Evolutionary conservation across 2,888 invertebrate species (phyloP).

Genomic region (Phragmatobia fuliginosa): DNA sequence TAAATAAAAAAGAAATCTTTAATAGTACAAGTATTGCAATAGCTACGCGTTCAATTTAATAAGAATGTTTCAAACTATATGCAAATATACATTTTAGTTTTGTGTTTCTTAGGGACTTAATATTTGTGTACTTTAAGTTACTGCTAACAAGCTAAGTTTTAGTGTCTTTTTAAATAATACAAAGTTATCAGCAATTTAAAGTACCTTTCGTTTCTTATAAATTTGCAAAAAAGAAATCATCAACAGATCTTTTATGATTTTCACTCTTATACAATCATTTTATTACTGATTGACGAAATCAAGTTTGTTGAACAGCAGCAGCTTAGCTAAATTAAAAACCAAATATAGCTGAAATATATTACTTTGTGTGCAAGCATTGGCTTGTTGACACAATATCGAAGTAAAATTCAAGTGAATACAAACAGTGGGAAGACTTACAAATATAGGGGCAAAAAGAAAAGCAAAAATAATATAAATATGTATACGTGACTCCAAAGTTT

Average conservation of each 20-base stretch:
- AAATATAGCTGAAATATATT: neutral
- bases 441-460: neutral
- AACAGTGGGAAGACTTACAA: neutral
- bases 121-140: neutral
- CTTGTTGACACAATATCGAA: slow-evolving; percentile 2
- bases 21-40: too few species aligned
- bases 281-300: neutral
- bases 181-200: neutral
- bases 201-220: neutral
- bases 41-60: neutral
- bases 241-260: too few species aligned
- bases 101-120: neutral
- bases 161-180: neutral
- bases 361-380: slow-evolving; percentile 4
- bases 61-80: neutral
- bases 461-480: too few species aligned
- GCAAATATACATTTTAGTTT: neutral
- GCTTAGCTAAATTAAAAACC: neutral
- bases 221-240: too few species aligned
- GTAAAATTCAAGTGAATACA: neutral
- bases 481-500: too few species aligned
- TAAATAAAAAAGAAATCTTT: too few species aligned
- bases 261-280: neutral
- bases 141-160: too few species aligned
- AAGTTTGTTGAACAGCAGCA: neutral